Evolutionary conservation across 92 coral and sea anemone genomes (phyloP).

Genomic region (Umimayanthus chanpuru): DNA sequence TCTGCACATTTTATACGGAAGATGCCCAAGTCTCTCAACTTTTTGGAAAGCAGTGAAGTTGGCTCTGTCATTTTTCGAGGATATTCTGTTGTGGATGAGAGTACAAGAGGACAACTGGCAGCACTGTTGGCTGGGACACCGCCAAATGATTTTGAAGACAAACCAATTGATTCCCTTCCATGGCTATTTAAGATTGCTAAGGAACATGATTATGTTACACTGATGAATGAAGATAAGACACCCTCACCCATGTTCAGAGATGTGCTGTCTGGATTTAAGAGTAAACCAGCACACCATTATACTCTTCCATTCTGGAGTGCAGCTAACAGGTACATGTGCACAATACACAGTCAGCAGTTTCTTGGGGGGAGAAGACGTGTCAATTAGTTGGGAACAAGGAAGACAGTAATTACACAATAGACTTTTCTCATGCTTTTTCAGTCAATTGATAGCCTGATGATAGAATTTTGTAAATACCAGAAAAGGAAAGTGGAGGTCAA

Average conservation of each 20-base stretch:
- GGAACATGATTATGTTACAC: conserved; percentile 76
- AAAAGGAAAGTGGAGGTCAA: too few relatives aligned
- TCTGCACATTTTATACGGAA: conserved; percentile 58
- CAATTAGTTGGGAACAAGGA: too few relatives aligned
- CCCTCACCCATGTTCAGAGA: conserved; percentile 67
- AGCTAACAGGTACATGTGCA: conserved; percentile 57
- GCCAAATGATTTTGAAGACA: conserved; percentile 9
- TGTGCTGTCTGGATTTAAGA: conserved; percentile 64
- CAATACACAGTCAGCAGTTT: not conserved
- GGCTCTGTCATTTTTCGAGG: conserved; percentile 58
- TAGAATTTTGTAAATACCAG: too few relatives aligned
- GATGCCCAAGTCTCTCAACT: conserved; percentile 54
- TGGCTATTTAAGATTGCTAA: conserved; percentile 80
- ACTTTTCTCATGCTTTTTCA: too few relatives aligned
- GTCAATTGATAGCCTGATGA: too few relatives aligned
- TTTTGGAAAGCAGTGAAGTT: conserved; percentile 29
- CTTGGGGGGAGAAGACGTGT: not conserved
- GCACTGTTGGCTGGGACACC: conserved; percentile 58
- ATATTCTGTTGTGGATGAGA: conserved; percentile 67
- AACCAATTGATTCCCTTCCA: conserved; percentile 49
- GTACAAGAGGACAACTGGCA: conserved; percentile 61
- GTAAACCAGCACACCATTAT: conserved; percentile 73
- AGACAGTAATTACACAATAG: too few relatives aligned
- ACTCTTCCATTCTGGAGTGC: conserved; percentile 83
- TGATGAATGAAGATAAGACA: conserved; percentile 76